Conservation (phyloP, 2,888 invertebrate genomes). For the Branchipolynoe longqiensis region DNA sequence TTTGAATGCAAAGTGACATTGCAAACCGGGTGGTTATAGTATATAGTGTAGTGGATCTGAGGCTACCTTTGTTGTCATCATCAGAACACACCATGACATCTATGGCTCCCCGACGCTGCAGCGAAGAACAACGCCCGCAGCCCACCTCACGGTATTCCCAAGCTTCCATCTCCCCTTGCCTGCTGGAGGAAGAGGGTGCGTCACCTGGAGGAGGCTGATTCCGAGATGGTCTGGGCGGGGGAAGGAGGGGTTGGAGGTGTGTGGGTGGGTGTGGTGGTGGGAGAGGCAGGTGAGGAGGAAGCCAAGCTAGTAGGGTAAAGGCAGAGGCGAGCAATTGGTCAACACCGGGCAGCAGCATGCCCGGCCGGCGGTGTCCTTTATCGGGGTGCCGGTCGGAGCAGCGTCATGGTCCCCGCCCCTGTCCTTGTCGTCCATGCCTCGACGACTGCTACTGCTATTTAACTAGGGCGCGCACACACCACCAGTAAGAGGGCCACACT, state of each 20-base stretch:
- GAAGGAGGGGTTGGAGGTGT: not conserved
- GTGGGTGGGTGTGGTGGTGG: not conserved
- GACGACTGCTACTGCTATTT: no score
- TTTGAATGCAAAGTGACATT: no score
- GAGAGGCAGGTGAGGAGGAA: not conserved
- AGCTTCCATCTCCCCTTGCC: not conserved
- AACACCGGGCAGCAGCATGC: not conserved
- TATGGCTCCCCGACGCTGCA: slow-evolving; percentile 12
- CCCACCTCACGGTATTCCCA: slow-evolving; percentile 36
- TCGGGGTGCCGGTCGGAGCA: not conserved
- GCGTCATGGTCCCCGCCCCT: not conserved
- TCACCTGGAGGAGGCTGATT: not conserved
- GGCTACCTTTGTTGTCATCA: slow-evolving; percentile 17
- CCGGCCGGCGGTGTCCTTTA: not conserved
- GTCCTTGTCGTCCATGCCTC: not conserved
- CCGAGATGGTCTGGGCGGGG: no score
- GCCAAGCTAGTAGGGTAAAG: not conserved
- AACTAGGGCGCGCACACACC: not conserved
- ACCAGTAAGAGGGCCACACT: no score
- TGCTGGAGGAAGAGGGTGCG: not conserved
- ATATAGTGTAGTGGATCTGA: no score
- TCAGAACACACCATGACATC: slow-evolving; percentile 48
- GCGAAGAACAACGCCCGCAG: slow-evolving; percentile 22
- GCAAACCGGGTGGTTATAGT: no score
- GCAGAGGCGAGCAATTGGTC: not conserved